phyloP scores from a whole-genome alignment of 2,113 vertebrate species.

The Riparia riparia region DNA sequence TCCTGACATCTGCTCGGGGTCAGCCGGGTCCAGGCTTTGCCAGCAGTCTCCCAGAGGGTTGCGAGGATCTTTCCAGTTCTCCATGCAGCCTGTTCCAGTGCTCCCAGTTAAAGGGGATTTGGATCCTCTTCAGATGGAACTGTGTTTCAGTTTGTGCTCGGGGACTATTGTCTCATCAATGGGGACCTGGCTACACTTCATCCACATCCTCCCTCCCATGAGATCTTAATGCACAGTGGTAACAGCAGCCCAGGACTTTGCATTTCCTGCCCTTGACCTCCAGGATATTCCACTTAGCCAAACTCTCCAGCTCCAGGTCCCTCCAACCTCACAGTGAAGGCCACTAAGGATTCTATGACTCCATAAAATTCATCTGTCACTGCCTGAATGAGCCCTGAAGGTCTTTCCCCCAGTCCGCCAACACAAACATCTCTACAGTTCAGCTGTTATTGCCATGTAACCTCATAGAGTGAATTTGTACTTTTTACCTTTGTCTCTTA shows the following conservation, averaged over 20 bases:
- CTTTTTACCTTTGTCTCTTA: neutral
- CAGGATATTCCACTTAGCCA: neutral
- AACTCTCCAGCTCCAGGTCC: neutral
- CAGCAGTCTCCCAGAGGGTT: neutral
- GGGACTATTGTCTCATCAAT: neutral
- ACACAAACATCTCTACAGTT: neutral
- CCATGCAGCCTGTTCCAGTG: neutral
- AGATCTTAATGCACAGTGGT: neutral
- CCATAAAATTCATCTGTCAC: neutral
- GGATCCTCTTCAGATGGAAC: neutral
- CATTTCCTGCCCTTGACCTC: neutral
- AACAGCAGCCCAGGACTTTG: neutral
- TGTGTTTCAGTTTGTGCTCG: neutral
- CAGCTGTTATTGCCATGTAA: neutral
- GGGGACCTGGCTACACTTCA: neutral
- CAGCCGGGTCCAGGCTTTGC: neutral
- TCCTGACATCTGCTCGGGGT: neutral
- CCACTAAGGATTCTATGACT: neutral
- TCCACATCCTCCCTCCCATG: neutral
- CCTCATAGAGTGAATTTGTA: accelerated
- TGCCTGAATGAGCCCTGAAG: neutral
- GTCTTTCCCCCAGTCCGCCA: neutral
- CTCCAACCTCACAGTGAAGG: neutral
- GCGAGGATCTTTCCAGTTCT: neutral
- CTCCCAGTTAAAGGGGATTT: neutral